phyloP scores from a whole-genome alignment of 1,140 invertebrate genomes.

The Aphidius gifuensis region DNA sequence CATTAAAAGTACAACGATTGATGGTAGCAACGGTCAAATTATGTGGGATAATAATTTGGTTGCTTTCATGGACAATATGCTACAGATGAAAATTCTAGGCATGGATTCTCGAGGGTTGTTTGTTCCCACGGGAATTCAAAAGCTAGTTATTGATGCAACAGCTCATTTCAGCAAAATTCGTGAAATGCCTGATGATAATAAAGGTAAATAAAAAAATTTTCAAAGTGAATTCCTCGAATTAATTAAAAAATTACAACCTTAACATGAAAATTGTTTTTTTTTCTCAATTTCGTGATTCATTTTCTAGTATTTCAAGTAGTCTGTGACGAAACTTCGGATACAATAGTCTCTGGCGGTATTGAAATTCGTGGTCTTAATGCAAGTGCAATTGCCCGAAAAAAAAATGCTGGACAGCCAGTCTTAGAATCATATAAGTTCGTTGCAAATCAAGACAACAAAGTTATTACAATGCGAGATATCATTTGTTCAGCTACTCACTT shows the following conservation, averaged over 20 bases:
- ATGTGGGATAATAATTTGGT: constrained; percentile 86
- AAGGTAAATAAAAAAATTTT: constrained; percentile 33
- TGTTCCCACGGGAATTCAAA: constrained; percentile 82
- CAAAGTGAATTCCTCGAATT: too few relatives aligned
- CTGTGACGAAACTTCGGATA: constrained; percentile 37
- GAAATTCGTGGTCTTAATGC: constrained; percentile 80
- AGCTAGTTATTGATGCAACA: constrained; percentile 73
- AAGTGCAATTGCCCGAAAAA: constrained; percentile 70
- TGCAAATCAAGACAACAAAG: constrained; percentile 37
- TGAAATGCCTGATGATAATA: constrained; percentile 40
- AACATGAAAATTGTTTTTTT: too few relatives aligned
- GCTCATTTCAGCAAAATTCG: constrained; percentile 58
- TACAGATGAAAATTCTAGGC: constrained; percentile 82
- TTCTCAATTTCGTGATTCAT: too few relatives aligned
- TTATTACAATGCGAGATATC: constrained; percentile 47
- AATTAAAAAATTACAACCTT: too few relatives aligned
- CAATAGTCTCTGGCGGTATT: constrained; percentile 70
- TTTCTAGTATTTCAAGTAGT: too few relatives aligned
- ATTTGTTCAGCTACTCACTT: constrained; percentile 66
- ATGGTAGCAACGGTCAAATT: constrained; percentile 54
- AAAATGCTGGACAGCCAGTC: constrained; percentile 63
- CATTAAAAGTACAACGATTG: constrained; percentile 55
- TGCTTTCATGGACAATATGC: constrained; percentile 88
- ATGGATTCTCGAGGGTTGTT: constrained; percentile 71
- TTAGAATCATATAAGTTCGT: constrained; percentile 76